Evolutionary conservation across 1,140 invertebrate genomes (phyloP).

Genomic region (Portunus trituberculatus): DNA sequence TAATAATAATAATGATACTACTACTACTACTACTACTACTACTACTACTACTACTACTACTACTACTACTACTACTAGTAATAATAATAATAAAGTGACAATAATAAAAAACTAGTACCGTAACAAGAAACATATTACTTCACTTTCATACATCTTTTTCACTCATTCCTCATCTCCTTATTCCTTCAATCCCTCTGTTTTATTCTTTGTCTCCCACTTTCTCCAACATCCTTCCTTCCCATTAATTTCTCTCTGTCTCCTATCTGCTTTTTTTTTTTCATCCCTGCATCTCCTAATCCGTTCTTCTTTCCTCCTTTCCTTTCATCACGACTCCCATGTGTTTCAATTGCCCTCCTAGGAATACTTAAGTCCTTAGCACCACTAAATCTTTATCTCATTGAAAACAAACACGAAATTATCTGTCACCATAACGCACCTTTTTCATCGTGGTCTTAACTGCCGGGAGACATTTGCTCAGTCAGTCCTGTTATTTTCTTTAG

Average conservation of each 20-base stretch:
- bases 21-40: not conserved
- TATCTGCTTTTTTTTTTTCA: not conserved
- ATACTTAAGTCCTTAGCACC: not conserved
- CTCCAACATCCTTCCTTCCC: not conserved
- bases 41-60: not conserved
- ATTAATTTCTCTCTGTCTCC: not conserved
- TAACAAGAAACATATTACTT: not conserved
- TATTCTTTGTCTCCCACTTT: too few species aligned
- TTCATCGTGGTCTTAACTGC: not conserved
- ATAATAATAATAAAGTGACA: not conserved
- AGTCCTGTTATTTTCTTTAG: not conserved
- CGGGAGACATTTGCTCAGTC: not conserved
- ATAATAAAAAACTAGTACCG: not conserved
- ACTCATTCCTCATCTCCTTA: not conserved
- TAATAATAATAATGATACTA: not conserved
- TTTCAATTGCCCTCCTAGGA: not conserved
- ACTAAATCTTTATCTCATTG: not conserved
- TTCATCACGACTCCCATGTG: not conserved
- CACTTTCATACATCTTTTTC: not conserved
- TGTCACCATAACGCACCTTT: not conserved
- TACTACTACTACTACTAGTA: not conserved
- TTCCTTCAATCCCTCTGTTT: not conserved
- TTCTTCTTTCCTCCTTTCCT: not conserved
- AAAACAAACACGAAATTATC: constrained; percentile 15
- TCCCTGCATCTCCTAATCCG: not conserved